Evolutionary conservation across 2,113 vertebrate genomes (phyloP).

Genomic region (Amphilophus citrinellus): DNA sequence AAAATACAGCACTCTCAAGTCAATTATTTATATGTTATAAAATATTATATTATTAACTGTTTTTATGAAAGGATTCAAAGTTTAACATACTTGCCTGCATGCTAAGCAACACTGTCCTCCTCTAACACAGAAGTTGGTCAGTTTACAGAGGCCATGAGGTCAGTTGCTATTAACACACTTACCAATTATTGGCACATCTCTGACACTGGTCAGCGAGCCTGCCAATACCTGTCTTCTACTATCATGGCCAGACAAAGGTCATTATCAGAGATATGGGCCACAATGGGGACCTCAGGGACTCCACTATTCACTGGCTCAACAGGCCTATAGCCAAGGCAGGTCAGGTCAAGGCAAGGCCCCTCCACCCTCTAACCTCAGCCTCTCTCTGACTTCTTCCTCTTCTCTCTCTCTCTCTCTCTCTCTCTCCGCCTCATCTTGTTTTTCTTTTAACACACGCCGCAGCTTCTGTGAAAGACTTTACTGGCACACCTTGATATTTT

Average conservation of each 20-base stretch:
- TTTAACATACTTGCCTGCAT: background rate
- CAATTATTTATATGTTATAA: background rate
- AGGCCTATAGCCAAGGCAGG: constrained; percentile 58
- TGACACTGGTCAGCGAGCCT: constrained; percentile 71
- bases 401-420: background rate
- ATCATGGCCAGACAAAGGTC: constrained; percentile 76
- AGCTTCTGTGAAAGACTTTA: constrained; percentile 32
- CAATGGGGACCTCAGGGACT: constrained; percentile 72
- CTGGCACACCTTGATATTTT: constrained; percentile 40
- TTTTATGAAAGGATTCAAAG: background rate
- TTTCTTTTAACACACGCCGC: background rate
- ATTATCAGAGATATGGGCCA: constrained; percentile 75
- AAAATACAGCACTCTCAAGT: background rate
- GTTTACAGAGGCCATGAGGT: constrained; percentile 53
- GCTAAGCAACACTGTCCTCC: background rate
- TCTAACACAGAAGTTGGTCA: constrained; percentile 21
- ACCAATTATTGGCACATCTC: constrained; percentile 75
- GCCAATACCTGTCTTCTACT: constrained; percentile 77
- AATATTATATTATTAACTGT: background rate
- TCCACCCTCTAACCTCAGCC: constrained; percentile 5
- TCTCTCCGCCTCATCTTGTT: constrained; percentile 16
- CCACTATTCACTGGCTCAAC: constrained; percentile 62
- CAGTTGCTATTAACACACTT: constrained; percentile 75
- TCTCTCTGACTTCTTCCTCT: background rate
- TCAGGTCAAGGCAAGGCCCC: constrained; percentile 66